Base-by-base conservation (phyloP, 2,888 invertebrate species). In the Ophion ellenae region DNA sequence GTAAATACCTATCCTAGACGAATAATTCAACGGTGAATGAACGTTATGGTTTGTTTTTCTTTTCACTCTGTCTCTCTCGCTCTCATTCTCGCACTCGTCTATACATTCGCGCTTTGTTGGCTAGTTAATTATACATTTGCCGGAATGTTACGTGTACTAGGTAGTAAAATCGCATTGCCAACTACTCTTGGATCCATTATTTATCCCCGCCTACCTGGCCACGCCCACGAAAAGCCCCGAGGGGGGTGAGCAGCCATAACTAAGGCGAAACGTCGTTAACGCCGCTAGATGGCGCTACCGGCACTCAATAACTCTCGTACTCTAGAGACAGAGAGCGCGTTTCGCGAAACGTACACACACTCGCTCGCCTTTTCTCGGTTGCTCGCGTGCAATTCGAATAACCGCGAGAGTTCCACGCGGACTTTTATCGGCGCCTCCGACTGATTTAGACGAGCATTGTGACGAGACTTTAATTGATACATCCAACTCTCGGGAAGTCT, bases 211-310 rank as follows among this genome's bases (percentile, higher is more conserved):
- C 90, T 85, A 86, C 86, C 88, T 89, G 89, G 88, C 93, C 93
- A 94, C 94, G 94, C 94, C 94, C 92, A 93, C 92, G 86, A 89
- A 70, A 32, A 69, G 36, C 81, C 88, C 85, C 87, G 86, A 87
- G 83, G 89, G 90, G 91, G 90, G 89, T 89, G 90, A 92, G 93
- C 94, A 92, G 94, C 94, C 94, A 94, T 94, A 93, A 93, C 92
- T 94, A 93, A 92, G 90, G 85, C 88, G 89, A 89, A 91, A 90
- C 90, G 88, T 91, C 89, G 90, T 91, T 91, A 89, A 91, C 88
- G 89, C 92, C 93, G 92, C 90, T 92, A 94, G 94, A 94, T 94
- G 93, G 93, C 94, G 92, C 90, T 91, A 90, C 90, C 74, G 84
- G 86, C 89, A 90, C 90, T 90, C 87, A 84, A 86, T 84, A 87